These are phyloP conservation scores for Paralvinella palmiformis DNA, from an alignment of 1,140 invertebrate genomes.

Conservation along the genomic window DNA sequence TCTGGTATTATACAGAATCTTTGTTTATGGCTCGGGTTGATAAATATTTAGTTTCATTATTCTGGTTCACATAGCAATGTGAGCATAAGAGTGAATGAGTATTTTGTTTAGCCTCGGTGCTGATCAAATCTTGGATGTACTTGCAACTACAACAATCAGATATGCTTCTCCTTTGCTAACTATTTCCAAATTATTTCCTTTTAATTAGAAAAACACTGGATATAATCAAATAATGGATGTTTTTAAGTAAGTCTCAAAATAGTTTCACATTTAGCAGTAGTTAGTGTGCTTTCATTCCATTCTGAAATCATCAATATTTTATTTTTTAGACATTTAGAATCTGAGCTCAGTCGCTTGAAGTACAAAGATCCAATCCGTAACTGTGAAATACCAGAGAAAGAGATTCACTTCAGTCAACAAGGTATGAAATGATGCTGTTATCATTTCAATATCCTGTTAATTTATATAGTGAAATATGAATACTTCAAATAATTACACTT, in stretches of 20 bases:
- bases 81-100: no score
- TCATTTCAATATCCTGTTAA: background rate
- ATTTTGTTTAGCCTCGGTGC: no score
- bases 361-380: constrained; percentile 30
- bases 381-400: constrained; percentile 28
- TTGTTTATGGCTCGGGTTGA: no score
- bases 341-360: constrained; percentile 24
- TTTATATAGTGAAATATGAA: background rate
- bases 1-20: no score
- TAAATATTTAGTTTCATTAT: no score
- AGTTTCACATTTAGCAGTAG: background rate
- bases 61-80: no score
- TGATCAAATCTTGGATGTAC: no score
- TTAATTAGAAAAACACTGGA: background rate
- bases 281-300: background rate
- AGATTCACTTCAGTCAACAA: constrained; percentile 29
- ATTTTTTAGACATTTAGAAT: constrained; percentile 28
- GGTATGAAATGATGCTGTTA: no score
- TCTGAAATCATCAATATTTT: background rate
- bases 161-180: background rate
- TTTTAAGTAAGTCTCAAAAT: background rate
- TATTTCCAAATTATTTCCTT: background rate
- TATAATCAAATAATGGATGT: background rate
- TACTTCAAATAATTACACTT: background rate
- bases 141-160: background rate